Conservation (phyloP, 2,888 invertebrate genomes). For the Orgyia antiqua region DNA sequence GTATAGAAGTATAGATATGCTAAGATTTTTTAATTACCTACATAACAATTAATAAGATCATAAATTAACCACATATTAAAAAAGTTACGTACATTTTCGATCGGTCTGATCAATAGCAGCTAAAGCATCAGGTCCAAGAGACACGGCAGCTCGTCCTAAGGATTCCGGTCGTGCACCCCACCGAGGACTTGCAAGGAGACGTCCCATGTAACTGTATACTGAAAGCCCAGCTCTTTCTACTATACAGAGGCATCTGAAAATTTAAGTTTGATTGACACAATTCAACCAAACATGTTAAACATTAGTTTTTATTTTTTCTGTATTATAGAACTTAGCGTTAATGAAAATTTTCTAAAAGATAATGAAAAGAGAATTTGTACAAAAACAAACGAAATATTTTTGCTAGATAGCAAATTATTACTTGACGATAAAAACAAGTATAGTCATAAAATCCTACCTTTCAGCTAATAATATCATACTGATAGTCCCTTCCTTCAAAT, state of each 20-base stretch:
- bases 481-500: constrained; percentile 91
- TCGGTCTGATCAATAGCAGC: constrained; percentile 92
- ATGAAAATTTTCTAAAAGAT: too few species aligned
- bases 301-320: too few species aligned
- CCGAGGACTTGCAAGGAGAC: constrained; percentile 89
- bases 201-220: constrained; percentile 95
- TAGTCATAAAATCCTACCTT: too few species aligned
- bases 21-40: too few species aligned
- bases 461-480: constrained; percentile 89
- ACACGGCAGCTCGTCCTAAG: constrained; percentile 85
- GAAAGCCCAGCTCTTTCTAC: constrained; percentile 91
- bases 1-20: too few species aligned
- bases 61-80: too few species aligned
- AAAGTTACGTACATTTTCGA: constrained; percentile 80
- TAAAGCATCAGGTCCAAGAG: constrained; percentile 91
- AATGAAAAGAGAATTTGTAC: too few species aligned
- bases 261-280: neutral
- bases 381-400: too few species aligned
- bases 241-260: constrained; percentile 89
- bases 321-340: neutral
- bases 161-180: constrained; percentile 92
- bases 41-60: too few species aligned
- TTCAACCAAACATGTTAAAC: too few species aligned
- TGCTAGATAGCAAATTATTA: too few species aligned
- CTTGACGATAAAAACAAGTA: too few species aligned